phyloP scores from a whole-genome alignment of 2,888 invertebrate genomes.

The Trissoscelio sp. region DNA sequence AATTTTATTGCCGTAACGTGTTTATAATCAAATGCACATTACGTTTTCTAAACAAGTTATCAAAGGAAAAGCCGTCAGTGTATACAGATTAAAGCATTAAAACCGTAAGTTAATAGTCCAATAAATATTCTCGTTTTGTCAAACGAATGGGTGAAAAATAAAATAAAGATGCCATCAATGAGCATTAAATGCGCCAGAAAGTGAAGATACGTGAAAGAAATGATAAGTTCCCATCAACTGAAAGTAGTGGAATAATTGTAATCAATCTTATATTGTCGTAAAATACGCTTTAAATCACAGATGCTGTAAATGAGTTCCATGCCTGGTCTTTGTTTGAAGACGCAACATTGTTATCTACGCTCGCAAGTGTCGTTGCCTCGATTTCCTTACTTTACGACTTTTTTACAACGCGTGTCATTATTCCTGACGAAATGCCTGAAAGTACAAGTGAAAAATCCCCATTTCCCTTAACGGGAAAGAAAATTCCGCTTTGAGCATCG shows the following conservation, averaged over 20 bases:
- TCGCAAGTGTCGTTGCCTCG: slow-evolving; percentile 33
- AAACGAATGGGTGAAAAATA: background rate
- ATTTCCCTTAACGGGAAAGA: slow-evolving; percentile 10
- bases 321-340: slow-evolving; percentile 50
- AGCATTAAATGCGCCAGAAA: slow-evolving; percentile 7
- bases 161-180: slow-evolving; percentile 19
- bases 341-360: slow-evolving; percentile 44
- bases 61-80: background rate
- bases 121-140: slow-evolving; percentile 21
- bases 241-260: slow-evolving; percentile 29
- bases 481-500: slow-evolving; percentile 5
- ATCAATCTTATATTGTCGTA: slow-evolving; percentile 46
- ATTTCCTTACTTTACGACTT: slow-evolving; percentile 57
- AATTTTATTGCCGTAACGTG: no score
- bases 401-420: slow-evolving; percentile 50
- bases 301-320: slow-evolving; percentile 47
- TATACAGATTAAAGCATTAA: background rate
- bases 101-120: slow-evolving; percentile 3
- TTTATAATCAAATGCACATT: background rate
- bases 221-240: slow-evolving; percentile 15
- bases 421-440: slow-evolving; percentile 25
- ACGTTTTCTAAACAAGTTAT: background rate
- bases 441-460: slow-evolving; percentile 37
- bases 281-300: slow-evolving; percentile 43
- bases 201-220: slow-evolving; percentile 13